These are phyloP conservation scores for Maniola hyperantus DNA, from an alignment of 2,888 invertebrate genomes.

Conservation along the genomic window DNA sequence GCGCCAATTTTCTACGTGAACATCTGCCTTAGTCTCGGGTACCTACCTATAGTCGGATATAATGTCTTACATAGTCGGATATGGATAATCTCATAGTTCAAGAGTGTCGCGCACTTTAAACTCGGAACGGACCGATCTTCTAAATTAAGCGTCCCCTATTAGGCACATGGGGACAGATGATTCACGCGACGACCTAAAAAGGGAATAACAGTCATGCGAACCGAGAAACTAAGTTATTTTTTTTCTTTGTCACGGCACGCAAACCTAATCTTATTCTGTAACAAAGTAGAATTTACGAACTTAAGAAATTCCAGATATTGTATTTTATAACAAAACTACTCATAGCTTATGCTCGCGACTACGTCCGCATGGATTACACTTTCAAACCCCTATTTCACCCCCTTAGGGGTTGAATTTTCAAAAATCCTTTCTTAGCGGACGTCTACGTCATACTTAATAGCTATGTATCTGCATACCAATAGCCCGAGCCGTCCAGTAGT, in stretches of 20 bases:
- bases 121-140: slow-evolving; percentile 15
- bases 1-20: not conserved
- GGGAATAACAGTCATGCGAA: slow-evolving; percentile 11
- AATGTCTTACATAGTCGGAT: not conserved
- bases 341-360: too few relatives aligned
- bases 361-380: too few relatives aligned
- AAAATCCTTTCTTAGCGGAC: too few relatives aligned
- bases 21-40: not conserved
- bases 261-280: not conserved
- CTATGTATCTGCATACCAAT: too few relatives aligned
- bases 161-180: slow-evolving; percentile 15
- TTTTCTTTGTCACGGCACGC: not conserved
- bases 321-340: too few relatives aligned
- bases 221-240: slow-evolving; percentile 1
- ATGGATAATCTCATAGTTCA: slow-evolving; percentile 10
- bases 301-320: too few relatives aligned
- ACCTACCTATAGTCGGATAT: too few relatives aligned
- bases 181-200: slow-evolving; percentile 13
- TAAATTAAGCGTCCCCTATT: slow-evolving; percentile 18
- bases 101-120: slow-evolving; percentile 4
- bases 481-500: too few relatives aligned
- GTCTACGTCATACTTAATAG: too few relatives aligned
- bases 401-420: too few relatives aligned
- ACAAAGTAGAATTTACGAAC: not conserved
- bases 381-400: too few relatives aligned